Base-by-base conservation (phyloP, 2,113 vertebrate genomes). In the Romanogobio albipinnatus region DNA sequence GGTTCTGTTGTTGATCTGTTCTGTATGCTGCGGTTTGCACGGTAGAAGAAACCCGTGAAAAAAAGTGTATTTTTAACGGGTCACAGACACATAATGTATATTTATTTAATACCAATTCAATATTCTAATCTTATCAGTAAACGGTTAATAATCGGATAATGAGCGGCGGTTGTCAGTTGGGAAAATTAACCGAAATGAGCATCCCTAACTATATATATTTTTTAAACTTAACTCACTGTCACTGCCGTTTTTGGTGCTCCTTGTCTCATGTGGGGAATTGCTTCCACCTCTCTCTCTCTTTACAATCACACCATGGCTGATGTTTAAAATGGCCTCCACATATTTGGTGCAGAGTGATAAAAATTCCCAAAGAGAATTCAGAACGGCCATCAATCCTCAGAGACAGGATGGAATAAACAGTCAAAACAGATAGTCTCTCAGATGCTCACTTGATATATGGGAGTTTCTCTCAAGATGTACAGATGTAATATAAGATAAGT, bases 401-500 rank as follows among this genome's bases (percentile, higher is more conserved):
- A 58, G 66, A 82, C 45, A 53, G 62, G 24, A 53, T 66, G 62
- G 79, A 47, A 51, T 71, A 82, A 19, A 82, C 47, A 51, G 49
- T 71, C 64, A 71, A 82, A 82, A 71, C 81, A 43, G 66, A 70
- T 58, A 71, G 80, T 56, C 66, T 36, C 13, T n/a, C 19, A 56
- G 43, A 68, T 5, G 24, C 62, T 49, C 45, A 53, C 62, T 53
- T 81, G 79, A 70, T 53, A 70, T 68, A 81, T 81, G 61, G 15
- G 29, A 51, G 43, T 53, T 64, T 68, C 47, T 82, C 66, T 58
- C 76, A 29, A 76, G 61, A 81, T 51, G 45, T n/a, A 68, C 19
- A 82, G 64, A 71, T 82, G 66, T 82, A 82, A 56, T 73, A 29
- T 19, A 82, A 82, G 81, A 53, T 66, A 81, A 4, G 61, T 22